phyloP scores from a whole-genome alignment of 2,797 vertebrate species.

The Tachyglossus aculeatus region DNA sequence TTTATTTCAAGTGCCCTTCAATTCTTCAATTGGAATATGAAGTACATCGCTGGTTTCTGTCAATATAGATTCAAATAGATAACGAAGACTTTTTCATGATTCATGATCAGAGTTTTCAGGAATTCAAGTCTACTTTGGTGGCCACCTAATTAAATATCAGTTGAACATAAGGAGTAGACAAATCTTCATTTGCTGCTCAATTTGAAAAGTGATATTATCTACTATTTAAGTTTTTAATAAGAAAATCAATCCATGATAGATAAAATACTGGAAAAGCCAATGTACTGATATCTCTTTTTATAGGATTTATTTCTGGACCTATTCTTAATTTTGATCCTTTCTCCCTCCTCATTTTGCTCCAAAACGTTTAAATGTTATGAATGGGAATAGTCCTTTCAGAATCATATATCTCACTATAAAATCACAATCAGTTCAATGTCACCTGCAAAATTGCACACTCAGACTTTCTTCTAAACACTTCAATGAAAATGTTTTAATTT shows the following conservation, averaged over 20 bases:
- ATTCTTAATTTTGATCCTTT: background rate
- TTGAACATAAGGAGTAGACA: background rate
- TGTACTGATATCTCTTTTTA: background rate
- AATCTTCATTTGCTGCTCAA: background rate
- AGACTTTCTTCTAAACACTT: background rate
- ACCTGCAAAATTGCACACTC: background rate
- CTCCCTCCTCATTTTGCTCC: background rate
- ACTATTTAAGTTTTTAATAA: background rate
- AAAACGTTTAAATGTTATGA: background rate
- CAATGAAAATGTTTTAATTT: background rate
- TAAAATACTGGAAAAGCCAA: background rate
- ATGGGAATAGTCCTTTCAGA: background rate
- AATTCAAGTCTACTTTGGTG: background rate
- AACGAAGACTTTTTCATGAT: background rate
- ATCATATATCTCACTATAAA: background rate
- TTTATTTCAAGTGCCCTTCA: slow-evolving; percentile 30
- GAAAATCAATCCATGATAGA: background rate
- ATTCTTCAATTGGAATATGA: background rate
- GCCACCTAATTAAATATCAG: slow-evolving; percentile 21
- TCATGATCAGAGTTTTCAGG: background rate
- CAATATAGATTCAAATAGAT: slow-evolving; percentile 2
- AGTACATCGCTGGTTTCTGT: background rate
- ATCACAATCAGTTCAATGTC: background rate
- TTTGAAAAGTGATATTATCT: background rate
- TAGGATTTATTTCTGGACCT: background rate